Conservation (phyloP, 64 coral and sea anemone species). For the Pocillopora damicornis region DNA sequence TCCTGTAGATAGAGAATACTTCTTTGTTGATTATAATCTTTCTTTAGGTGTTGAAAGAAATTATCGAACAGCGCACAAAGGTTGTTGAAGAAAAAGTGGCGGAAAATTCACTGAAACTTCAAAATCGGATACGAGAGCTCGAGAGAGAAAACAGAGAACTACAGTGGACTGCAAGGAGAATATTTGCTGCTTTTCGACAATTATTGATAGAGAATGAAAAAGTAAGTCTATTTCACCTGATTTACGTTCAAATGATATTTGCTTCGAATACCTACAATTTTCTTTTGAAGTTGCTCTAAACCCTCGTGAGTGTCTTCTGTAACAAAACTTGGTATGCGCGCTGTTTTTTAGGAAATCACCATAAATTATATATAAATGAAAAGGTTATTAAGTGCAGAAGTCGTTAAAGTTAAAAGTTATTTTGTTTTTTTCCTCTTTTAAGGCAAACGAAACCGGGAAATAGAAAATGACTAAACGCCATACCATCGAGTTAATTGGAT, state of each 20-base stretch:
- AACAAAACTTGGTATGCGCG: too few species aligned
- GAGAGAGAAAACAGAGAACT: conserved; percentile 38
- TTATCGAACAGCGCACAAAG: conserved; percentile 28
- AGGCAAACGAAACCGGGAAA: too few species aligned
- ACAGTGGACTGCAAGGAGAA: conserved; percentile 6
- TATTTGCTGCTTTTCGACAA: not conserved
- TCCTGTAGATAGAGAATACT: not conserved
- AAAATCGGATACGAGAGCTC: conserved; percentile 26
- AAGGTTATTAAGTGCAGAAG: too few species aligned
- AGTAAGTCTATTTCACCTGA: not conserved
- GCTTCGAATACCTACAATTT: too few species aligned
- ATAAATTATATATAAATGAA: too few species aligned
- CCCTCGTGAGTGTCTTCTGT: too few species aligned
- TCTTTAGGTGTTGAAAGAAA: conserved; percentile 19
- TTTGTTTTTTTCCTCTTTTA: too few species aligned
- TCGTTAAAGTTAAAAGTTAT: too few species aligned
- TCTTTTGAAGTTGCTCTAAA: too few species aligned
- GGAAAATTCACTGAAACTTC: conserved; percentile 13
- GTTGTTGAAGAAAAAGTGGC: not conserved
- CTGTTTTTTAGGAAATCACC: too few species aligned
- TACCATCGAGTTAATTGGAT: too few species aligned
- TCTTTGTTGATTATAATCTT: not conserved
- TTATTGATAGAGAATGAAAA: not conserved
- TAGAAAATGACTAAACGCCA: too few species aligned
- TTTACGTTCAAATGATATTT: not conserved